phyloP scores from a whole-genome alignment of 1,140 invertebrate species.

The Dendroctonus ponderosae region DNA sequence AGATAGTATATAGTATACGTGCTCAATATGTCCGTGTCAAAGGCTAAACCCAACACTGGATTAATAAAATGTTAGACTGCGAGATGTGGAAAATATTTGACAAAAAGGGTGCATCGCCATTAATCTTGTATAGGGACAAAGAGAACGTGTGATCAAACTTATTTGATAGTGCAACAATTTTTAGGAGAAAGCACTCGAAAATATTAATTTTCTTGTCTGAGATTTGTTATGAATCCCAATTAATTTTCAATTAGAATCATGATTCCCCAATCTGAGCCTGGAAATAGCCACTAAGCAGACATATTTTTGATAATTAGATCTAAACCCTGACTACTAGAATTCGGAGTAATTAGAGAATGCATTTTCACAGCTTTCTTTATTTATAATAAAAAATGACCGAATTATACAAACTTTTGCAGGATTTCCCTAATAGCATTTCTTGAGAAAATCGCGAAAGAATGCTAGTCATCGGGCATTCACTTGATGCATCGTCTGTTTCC shows the following conservation, averaged over 20 bases:
- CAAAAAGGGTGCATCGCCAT: background rate
- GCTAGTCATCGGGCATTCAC: constrained; percentile 19
- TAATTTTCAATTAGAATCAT: no score
- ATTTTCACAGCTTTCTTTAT: no score
- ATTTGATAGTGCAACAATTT: no score
- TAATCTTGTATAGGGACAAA: background rate
- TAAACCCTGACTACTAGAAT: no score
- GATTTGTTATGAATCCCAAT: no score
- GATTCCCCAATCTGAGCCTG: no score
- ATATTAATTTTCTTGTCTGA: no score
- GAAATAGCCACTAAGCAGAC: no score
- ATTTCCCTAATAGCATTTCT: constrained; percentile 15
- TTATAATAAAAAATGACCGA: background rate
- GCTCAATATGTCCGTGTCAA: background rate
- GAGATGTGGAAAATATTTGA: constrained; percentile 4
- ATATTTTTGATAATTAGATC: no score
- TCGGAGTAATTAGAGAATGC: no score
- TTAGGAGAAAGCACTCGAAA: no score
- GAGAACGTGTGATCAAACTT: no score
- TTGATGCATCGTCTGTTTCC: constrained; percentile 21
- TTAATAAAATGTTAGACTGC: constrained; percentile 7
- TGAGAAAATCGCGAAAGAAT: constrained; percentile 20
- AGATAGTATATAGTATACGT: constrained; percentile 6
- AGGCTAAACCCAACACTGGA: background rate
- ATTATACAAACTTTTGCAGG: constrained; percentile 2